phyloP scores from a whole-genome alignment of 2,113 vertebrate species.

The Xenopus laevis region DNA sequence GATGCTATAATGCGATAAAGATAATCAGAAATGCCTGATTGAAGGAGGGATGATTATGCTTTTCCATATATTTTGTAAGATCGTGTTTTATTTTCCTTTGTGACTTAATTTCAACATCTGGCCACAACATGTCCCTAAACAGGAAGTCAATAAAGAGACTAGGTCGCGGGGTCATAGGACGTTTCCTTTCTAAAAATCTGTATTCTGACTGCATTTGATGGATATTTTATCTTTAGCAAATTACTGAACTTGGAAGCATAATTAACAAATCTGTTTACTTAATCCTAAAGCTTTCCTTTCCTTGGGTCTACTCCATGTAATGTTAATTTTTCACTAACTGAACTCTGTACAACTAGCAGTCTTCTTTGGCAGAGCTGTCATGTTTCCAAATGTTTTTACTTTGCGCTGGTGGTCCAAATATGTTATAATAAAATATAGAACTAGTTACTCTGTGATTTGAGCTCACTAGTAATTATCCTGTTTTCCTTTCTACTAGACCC shows the following conservation, averaged over 20 bases:
- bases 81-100: slow-evolving; percentile 39
- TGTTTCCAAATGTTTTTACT: slow-evolving; percentile 12
- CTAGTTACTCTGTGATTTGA: slow-evolving; percentile 54
- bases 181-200: slow-evolving; percentile 82
- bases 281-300: slow-evolving; percentile 78
- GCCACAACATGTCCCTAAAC: slow-evolving; percentile 86
- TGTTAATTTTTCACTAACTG: slow-evolving; percentile 62
- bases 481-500: slow-evolving; percentile 16
- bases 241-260: slow-evolving; percentile 88
- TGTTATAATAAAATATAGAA: slow-evolving; percentile 59
- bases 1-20: not conserved
- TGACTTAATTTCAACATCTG: slow-evolving; percentile 74
- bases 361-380: slow-evolving; percentile 53
- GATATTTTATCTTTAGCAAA: slow-evolving; percentile 94
- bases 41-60: not conserved
- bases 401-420: slow-evolving; percentile 52
- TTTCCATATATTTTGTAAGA: not conserved
- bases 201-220: slow-evolving; percentile 84
- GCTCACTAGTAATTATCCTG: slow-evolving; percentile 49
- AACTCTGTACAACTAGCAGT: slow-evolving; percentile 55
- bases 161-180: slow-evolving; percentile 79
- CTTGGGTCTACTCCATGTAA: slow-evolving; percentile 66
- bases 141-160: slow-evolving; percentile 80
- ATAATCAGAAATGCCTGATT: not conserved
- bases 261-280: slow-evolving; percentile 94